A percentile compares a stretch with the other conserved stretches of the same genome.
Evolutionary conservation across 2,888 invertebrate genomes (phyloP).

Genomic region (Nebria salina): DNA sequence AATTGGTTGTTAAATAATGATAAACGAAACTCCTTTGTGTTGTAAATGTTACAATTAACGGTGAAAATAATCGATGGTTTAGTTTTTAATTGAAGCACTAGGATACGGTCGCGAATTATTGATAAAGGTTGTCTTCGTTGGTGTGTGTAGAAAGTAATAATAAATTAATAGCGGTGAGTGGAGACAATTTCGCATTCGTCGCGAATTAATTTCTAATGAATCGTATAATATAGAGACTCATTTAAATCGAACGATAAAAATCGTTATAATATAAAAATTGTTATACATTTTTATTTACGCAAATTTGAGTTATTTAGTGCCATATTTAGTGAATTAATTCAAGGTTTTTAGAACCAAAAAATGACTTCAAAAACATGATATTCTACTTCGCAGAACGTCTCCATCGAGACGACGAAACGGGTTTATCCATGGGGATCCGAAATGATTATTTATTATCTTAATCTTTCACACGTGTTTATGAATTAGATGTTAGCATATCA

Average conservation of each 20-base stretch:
- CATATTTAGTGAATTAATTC: too few species aligned
- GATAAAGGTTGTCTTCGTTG: conserved; percentile 18
- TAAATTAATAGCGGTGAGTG: neutral
- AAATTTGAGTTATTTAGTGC: neutral
- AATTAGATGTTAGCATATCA: neutral
- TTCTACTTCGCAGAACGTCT: neutral
- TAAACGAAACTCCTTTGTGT: neutral
- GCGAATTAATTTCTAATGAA: neutral
- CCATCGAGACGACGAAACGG: neutral
- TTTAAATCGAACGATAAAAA: neutral
- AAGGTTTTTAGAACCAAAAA: too few species aligned
- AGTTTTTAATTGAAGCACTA: neutral
- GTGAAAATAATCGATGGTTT: neutral
- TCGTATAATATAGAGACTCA: neutral
- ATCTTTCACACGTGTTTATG: conserved; percentile 7
- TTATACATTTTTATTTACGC: neutral
- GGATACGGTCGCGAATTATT: conserved; percentile 14
- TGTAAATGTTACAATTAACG: neutral
- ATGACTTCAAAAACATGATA: neutral
- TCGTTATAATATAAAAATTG: neutral
- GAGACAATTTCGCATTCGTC: neutral
- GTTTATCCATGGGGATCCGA: neutral
- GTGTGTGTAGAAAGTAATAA: neutral
- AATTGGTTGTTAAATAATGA: neutral
- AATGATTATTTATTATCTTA: conserved; percentile 11